phyloP scores from a whole-genome alignment of 1,140 invertebrate species.

The Mamestra configurata region DNA sequence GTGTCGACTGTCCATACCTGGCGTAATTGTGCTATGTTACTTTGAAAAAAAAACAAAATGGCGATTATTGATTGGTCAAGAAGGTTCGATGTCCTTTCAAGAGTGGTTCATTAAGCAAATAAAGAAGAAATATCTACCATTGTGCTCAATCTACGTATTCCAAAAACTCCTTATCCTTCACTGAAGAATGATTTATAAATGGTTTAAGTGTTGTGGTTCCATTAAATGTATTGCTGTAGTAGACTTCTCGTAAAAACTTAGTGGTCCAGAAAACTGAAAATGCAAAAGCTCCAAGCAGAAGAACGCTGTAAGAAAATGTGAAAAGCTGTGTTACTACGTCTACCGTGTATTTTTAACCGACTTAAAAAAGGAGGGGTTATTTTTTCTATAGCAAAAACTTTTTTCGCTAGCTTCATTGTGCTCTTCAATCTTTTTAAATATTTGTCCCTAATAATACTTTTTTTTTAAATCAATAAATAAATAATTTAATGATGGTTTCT shows the following conservation, averaged over 20 bases:
- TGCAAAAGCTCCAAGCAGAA: slow-evolving; percentile 66
- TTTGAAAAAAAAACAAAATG: too few relatives aligned
- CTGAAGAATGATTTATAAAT: not conserved
- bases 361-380: too few relatives aligned
- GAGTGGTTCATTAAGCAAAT: not conserved
- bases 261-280: slow-evolving; percentile 74
- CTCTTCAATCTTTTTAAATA: too few relatives aligned
- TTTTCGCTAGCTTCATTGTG: too few relatives aligned
- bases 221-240: slow-evolving; percentile 28
- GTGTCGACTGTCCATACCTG: too few relatives aligned
- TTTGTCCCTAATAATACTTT: too few relatives aligned
- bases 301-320: slow-evolving; percentile 61
- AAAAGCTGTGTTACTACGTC: slow-evolving; percentile 8
- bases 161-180: slow-evolving; percentile 58
- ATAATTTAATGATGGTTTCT: too few relatives aligned
- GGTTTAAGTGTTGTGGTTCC: slow-evolving; percentile 35
- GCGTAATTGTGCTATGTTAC: too few relatives aligned
- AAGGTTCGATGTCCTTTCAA: not conserved
- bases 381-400: too few relatives aligned
- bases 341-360: not conserved
- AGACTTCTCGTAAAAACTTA: slow-evolving; percentile 67
- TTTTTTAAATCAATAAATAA: too few relatives aligned
- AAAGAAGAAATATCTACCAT: slow-evolving; percentile 25
- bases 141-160: slow-evolving; percentile 61
- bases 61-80: too few relatives aligned